Evolutionary conservation across 2,113 vertebrate species (phyloP).

Genomic region (Microtus oregoni): DNA sequence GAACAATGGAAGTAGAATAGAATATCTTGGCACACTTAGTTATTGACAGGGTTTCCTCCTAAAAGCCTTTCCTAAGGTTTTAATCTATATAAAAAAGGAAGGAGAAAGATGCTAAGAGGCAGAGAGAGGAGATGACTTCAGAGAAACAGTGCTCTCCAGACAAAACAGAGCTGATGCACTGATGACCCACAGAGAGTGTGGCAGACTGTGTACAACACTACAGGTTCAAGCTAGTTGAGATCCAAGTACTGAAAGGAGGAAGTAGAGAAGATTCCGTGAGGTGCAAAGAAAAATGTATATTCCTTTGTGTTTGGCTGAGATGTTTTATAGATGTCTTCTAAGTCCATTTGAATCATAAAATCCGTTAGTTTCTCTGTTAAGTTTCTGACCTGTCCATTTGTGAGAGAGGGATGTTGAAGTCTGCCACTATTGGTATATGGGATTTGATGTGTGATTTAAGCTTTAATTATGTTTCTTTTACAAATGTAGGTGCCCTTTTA

Average conservation of each 20-base stretch:
- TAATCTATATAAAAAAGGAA: neutral
- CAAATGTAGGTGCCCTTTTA: no score
- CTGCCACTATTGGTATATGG: no score
- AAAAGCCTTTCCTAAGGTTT: neutral
- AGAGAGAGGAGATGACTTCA: neutral
- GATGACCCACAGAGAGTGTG: neutral
- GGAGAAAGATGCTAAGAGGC: neutral
- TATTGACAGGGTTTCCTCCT: neutral
- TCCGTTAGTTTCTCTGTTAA: no score
- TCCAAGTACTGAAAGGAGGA: neutral
- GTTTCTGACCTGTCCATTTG: no score
- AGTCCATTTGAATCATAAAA: no score
- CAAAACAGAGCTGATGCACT: neutral
- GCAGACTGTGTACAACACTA: neutral
- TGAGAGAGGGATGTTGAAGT: no score
- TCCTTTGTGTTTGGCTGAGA: no score
- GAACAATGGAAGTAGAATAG: neutral
- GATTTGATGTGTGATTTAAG: no score
- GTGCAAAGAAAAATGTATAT: no score
- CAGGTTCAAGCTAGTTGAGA: neutral
- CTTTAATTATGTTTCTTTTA: no score
- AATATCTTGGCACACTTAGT: neutral
- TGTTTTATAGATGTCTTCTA: no score
- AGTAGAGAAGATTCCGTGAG: no score
- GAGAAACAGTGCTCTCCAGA: neutral